A percentile compares a stretch with the other conserved stretches of the same genome.
Evolutionary conservation across 2,113 vertebrate genomes (phyloP).

Genomic region (Saguinus midas): DNA sequence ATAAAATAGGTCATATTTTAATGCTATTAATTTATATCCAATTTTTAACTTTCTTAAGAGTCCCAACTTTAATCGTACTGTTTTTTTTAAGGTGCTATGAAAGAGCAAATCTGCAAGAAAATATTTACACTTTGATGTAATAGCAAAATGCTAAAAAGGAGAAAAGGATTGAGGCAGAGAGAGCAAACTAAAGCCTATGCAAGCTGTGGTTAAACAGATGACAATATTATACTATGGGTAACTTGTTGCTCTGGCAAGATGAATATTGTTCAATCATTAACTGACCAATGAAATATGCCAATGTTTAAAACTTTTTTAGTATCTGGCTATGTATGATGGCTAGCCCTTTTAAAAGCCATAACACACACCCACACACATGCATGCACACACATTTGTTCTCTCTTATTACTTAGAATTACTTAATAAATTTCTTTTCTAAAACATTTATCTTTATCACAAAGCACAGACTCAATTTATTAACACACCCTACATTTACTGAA

Average conservation of each 20-base stretch:
- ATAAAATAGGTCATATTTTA: slow-evolving; percentile 51
- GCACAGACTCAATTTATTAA: slow-evolving; percentile 25
- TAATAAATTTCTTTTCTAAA: slow-evolving; percentile 35
- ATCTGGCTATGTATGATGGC: not conserved
- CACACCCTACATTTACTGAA: not conserved
- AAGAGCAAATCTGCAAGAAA: slow-evolving; percentile 36
- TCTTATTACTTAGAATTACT: not conserved
- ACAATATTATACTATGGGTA: not conserved
- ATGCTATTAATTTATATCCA: slow-evolving; percentile 26
- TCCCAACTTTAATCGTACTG: slow-evolving; percentile 10
- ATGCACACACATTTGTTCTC: not conserved
- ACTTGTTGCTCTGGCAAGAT: not conserved
- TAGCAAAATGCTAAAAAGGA: slow-evolving; percentile 45
- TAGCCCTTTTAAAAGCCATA: not conserved
- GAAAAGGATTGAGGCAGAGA: not conserved
- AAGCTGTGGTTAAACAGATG: not conserved
- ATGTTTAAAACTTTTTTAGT: not conserved
- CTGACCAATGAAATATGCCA: not conserved
- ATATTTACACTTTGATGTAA: slow-evolving; percentile 37
- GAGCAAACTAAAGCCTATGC: not conserved
- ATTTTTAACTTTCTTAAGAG: not conserved
- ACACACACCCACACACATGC: too few species aligned
- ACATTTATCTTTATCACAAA: slow-evolving; percentile 22
- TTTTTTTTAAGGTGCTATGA: slow-evolving; percentile 21
- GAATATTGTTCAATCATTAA: not conserved